Evolutionary conservation across 2,888 invertebrate genomes (phyloP), one percentile per base, ranked within the genome.

Genomic region (Plebejus melissa): DNA sequence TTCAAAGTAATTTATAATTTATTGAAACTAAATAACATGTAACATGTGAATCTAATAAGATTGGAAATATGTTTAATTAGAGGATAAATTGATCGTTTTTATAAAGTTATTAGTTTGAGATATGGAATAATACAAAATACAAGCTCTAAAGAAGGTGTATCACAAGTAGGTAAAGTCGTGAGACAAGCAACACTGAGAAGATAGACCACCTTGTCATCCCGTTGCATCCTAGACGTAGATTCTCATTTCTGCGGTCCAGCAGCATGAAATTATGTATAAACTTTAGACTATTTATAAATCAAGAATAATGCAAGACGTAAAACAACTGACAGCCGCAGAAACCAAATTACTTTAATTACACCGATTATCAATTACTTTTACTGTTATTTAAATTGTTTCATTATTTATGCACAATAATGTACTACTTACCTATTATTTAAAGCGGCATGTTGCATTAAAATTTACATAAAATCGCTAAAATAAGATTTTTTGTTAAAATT

Each of bases 321-420:
- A 93, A 93, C 91, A 92, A 90, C 87, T 93, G 93, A 93, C 93
- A 93, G 90, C 90, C 91, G 93, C 90, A 86, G 86, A 86, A 86
- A 65, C 50, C 4, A 58, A 46, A 57, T 57, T 57, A 57, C 3
- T 16, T 16, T 13, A 74, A 74, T 65, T 13, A 16, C 4, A 65
- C 32, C 32, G 11, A 65, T 13, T 22, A 3, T 11, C 28, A 28
- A 22, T 28, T 5, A 65, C 32, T 5, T 36, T 65, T 65, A 36
- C 2, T 65, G 32, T 36, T 11, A 28, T 60, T 28, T 60, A 60
- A 9, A 60, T 28, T 60, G 60, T 22, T 60, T 36, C 1, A 65
- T 13, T 65, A 65, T 36, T 65, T 65, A 13, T 22, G 38, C 38
- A 38, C 38, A 74, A 9, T 11, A n/a, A 38, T 32, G 32, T 46